Base-by-base conservation (phyloP, 2,113 vertebrate species). In the Holacanthus passer region DNA sequence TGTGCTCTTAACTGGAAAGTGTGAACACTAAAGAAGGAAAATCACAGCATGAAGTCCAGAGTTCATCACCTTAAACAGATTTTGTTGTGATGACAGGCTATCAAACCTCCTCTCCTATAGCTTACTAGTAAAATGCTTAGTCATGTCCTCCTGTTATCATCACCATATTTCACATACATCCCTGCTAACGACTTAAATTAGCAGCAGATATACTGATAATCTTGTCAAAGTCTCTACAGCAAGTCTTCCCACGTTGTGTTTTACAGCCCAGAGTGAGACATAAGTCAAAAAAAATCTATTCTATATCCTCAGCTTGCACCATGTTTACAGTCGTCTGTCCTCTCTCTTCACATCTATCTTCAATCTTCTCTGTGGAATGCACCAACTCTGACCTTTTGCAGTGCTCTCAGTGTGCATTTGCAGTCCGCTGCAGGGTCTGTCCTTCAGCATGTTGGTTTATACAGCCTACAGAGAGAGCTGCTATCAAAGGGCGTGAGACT, bases 401-500 rank as follows among this genome's bases (percentile, higher is more conserved):
- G 71, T 74, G 69, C 79, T 67, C 83, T 59, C 60, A 65, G 47
- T 79, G 82, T 66, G 75, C 59, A 17, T 86, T 64, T 78, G 56
- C 84, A 79, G 69, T 78, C 59, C 14, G 19, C 85, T 76, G 80
- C 76, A 48, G 72, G 73, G 70, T 79, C 87, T 32, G 79, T 88
- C 80, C 83, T 89, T 81, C 87, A 71, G 67, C 77, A 68, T 47
- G 50, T 76, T 70, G 81, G 62, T 75, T 87, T 77, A 73, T 72
- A 71, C 14, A 0, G 82, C 70, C 83, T 47, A 64, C 53, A 66
- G 88, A 84, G 78, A 83, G 70, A 32, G 77, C 56, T 80, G 80
- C 87, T 87, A 81, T 79, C 82, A 87, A 81, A 89, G 91, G 89
- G 85, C 89, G 84, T 91, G 91, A 89, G 91, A 94, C 66, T 88